phyloP scores from a whole-genome alignment of 2,888 invertebrate genomes.

The Perithous albicinctus region DNA sequence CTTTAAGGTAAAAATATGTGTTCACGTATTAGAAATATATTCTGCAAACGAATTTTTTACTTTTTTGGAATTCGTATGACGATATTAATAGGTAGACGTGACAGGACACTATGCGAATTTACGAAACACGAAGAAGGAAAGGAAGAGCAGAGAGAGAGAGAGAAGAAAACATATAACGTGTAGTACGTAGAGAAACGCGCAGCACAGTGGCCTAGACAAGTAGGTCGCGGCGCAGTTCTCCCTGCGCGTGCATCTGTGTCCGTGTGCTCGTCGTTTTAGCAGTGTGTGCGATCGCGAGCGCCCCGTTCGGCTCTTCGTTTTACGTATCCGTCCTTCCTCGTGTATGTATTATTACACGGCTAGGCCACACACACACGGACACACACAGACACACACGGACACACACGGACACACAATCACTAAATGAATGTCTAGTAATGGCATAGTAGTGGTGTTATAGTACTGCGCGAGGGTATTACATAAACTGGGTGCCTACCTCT shows the following conservation, averaged over 20 bases:
- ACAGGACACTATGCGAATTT: conserved; percentile 54
- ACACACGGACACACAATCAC: conserved; percentile 44
- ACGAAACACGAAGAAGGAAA: conserved; percentile 28
- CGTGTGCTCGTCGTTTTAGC: conserved; percentile 35
- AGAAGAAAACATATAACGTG: conserved; percentile 32
- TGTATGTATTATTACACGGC: conserved; percentile 27
- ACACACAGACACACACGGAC: conserved; percentile 41
- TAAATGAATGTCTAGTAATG: conserved; percentile 54
- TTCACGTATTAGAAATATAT: background rate
- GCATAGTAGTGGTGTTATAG: conserved; percentile 50
- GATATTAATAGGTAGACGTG: conserved; percentile 9
- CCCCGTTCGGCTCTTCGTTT: conserved; percentile 53
- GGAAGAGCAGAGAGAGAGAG: conserved; percentile 31
- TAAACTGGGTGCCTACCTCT: conserved; percentile 76
- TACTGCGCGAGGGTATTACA: conserved; percentile 73
- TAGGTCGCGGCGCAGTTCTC: conserved; percentile 83
- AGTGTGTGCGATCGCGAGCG: conserved; percentile 33
- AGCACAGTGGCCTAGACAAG: conserved; percentile 83
- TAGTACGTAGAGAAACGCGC: conserved; percentile 61
- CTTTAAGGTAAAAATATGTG: background rate
- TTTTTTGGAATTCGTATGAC: background rate
- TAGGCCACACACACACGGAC: conserved; percentile 31
- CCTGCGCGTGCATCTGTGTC: conserved; percentile 69
- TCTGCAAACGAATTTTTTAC: background rate
- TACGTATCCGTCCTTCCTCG: conserved; percentile 56